phyloP scores from a whole-genome alignment of 2,888 invertebrate species.

The Eristalis intricaria region DNA sequence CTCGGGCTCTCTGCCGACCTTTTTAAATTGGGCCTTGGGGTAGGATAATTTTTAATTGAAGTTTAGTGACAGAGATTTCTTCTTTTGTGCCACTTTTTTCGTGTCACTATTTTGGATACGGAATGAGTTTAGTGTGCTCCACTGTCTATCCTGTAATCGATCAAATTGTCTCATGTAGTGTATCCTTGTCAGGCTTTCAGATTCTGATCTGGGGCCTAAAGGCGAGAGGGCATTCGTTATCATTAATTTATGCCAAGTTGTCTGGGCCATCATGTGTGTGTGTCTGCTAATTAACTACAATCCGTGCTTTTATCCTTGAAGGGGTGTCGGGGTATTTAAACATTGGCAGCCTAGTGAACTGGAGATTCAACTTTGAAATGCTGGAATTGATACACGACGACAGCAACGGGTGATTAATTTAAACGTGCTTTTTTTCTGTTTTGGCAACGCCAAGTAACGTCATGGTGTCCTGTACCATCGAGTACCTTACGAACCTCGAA shows the following conservation, averaged over 20 bases:
- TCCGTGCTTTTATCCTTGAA: neutral
- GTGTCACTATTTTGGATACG: neutral
- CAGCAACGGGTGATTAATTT: too few relatives aligned
- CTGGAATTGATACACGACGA: too few relatives aligned
- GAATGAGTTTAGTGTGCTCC: neutral
- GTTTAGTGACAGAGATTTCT: neutral
- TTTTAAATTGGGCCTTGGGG: neutral
- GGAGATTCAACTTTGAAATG: too few relatives aligned
- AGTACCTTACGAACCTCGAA: too few relatives aligned
- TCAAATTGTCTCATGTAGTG: neutral
- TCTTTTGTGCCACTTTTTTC: neutral
- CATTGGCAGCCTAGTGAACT: too few relatives aligned
- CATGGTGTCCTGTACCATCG: too few relatives aligned
- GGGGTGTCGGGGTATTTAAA: too few relatives aligned
- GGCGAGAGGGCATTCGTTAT: neutral
- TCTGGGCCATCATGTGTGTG: neutral
- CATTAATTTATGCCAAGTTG: neutral
- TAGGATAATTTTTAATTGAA: neutral
- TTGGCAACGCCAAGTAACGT: too few relatives aligned
- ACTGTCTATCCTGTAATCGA: neutral
- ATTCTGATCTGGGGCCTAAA: neutral
- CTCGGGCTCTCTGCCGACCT: neutral
- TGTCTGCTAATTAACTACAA: neutral
- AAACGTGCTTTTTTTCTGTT: too few relatives aligned
- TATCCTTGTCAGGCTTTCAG: neutral